phyloP scores from a whole-genome alignment of 2,888 invertebrate genomes.

The Galeruca laticollis region DNA sequence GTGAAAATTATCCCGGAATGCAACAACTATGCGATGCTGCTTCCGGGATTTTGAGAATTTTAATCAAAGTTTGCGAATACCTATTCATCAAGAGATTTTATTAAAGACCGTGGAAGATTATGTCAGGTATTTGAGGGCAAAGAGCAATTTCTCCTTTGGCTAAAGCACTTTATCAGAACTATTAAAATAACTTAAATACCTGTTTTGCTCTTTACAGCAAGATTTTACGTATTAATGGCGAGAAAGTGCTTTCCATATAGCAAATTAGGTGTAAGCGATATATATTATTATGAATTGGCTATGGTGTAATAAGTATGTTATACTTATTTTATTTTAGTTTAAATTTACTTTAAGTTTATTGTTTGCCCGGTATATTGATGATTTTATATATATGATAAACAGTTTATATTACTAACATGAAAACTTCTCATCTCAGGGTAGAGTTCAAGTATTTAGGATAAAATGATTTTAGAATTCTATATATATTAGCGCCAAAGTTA shows the following conservation, averaged over 20 bases:
- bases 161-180: slow-evolving; percentile 16
- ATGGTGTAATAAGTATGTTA: too few species aligned
- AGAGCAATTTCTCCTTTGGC: neutral
- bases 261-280: neutral
- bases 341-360: too few species aligned
- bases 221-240: slow-evolving; percentile 16
- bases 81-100: slow-evolving; percentile 32
- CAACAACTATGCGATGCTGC: slow-evolving; percentile 7
- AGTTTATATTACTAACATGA: too few species aligned
- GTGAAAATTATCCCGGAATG: neutral
- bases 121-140: slow-evolving; percentile 27
- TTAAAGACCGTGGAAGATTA: slow-evolving; percentile 19
- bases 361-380: too few species aligned
- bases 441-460: too few species aligned
- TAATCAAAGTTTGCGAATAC: slow-evolving; percentile 27
- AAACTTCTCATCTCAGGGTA: too few species aligned
- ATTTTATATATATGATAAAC: too few species aligned
- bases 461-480: too few species aligned
- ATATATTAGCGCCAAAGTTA: too few species aligned
- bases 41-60: slow-evolving; percentile 28
- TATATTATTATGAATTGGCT: too few species aligned
- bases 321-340: too few species aligned
- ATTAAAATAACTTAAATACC: slow-evolving; percentile 33
- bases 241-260: slow-evolving; percentile 11
- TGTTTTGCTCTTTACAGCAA: slow-evolving; percentile 19